Evolutionary conservation across 2,797 vertebrate genomes (phyloP).

Genomic region (Sphaeramia orbicularis): DNA sequence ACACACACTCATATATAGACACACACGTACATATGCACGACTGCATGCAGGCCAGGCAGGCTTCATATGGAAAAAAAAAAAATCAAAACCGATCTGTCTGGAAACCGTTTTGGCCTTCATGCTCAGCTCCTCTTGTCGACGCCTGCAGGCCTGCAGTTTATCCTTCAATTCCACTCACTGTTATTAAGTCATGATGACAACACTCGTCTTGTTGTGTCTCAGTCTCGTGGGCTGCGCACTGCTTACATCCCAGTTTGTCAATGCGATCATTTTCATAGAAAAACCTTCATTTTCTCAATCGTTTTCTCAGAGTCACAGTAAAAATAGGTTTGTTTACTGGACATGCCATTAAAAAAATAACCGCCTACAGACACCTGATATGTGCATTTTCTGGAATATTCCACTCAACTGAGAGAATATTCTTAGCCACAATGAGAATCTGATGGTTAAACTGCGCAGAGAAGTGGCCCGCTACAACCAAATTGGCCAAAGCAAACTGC

Average conservation of each 20-base stretch:
- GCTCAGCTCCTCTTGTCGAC: background rate
- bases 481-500: slow-evolving; percentile 67
- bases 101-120: slow-evolving; percentile 14
- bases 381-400: slow-evolving; percentile 1
- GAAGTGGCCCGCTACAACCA: slow-evolving; percentile 60
- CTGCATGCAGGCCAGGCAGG: slow-evolving; percentile 30
- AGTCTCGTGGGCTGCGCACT: slow-evolving; percentile 18
- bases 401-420: slow-evolving; percentile 12
- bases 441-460: slow-evolving; percentile 59
- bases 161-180: slow-evolving; percentile 31
- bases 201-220: slow-evolving; percentile 18
- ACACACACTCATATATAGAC: slow-evolving; percentile 8
- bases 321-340: slow-evolving; percentile 34
- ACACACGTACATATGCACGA: slow-evolving; percentile 16
- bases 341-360: slow-evolving; percentile 8
- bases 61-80: background rate
- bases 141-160: slow-evolving; percentile 31
- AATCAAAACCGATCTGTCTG: slow-evolving; percentile 13
- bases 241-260: slow-evolving; percentile 8
- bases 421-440: slow-evolving; percentile 19
- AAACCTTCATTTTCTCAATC: slow-evolving; percentile 7
- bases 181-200: slow-evolving; percentile 37
- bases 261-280: background rate
- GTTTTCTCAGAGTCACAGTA: background rate
- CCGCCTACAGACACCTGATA: slow-evolving; percentile 16